Evolutionary conservation across 2,888 invertebrate genomes (phyloP).

Genomic region (Orthosia cruda): DNA sequence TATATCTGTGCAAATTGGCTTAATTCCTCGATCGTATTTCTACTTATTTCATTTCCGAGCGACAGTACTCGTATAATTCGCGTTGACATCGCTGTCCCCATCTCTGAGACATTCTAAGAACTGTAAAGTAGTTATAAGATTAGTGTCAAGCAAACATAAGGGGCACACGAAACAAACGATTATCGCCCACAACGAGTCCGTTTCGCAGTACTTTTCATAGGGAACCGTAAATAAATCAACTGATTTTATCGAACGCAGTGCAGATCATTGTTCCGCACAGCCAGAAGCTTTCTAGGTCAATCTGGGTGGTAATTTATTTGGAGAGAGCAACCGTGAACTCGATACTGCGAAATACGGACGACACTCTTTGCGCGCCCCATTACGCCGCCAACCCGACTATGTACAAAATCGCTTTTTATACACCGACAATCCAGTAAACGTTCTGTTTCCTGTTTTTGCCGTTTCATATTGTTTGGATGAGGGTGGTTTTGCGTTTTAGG

Average conservation of each 20-base stretch:
- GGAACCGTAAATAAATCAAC: conserved; percentile 61
- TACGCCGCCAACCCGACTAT: conserved; percentile 73
- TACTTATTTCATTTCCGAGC: conserved; percentile 37
- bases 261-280: conserved; percentile 79
- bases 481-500: conserved; percentile 65
- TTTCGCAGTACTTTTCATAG: conserved; percentile 49
- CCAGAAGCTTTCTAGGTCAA: conserved; percentile 85
- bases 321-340: conserved; percentile 81
- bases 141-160: conserved; percentile 44
- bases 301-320: conserved; percentile 86
- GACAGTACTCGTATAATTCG: conserved; percentile 43
- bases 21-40: conserved; percentile 33
- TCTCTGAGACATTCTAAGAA: conserved; percentile 53
- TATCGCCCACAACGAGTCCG: conserved; percentile 45
- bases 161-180: conserved; percentile 36
- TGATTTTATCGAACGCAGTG: conserved; percentile 64
- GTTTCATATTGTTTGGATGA: conserved; percentile 71
- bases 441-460: conserved; percentile 72
- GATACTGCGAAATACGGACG: conserved; percentile 78
- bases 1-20: conserved; percentile 34
- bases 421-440: conserved; percentile 74
- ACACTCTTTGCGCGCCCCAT: conserved; percentile 72
- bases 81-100: conserved; percentile 47
- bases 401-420: conserved; percentile 77
- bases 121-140: conserved; percentile 47